Evolutionary conservation across 1,140 invertebrate species (phyloP).

Genomic region (Mactra quadrangularis): DNA sequence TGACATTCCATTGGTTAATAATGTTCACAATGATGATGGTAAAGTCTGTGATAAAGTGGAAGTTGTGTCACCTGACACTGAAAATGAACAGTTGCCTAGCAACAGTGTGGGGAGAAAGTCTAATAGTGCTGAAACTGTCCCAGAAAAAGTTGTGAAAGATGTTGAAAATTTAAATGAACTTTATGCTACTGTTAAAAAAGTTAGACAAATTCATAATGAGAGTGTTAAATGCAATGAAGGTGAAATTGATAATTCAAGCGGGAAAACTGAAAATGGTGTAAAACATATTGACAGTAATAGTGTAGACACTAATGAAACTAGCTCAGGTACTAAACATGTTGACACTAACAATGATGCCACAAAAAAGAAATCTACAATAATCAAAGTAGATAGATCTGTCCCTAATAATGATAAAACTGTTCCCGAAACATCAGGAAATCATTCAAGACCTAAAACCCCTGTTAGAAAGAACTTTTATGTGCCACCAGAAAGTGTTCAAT

Average conservation of each 20-base stretch:
- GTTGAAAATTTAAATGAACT: slow-evolving; percentile 57
- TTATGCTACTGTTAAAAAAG: slow-evolving; percentile 66
- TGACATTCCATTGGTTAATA: neutral
- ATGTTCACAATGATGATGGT: slow-evolving; percentile 10
- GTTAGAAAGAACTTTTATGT: too few relatives aligned
- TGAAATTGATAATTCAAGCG: neutral
- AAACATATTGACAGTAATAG: neutral
- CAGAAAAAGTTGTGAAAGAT: slow-evolving; percentile 1
- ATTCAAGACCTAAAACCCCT: too few relatives aligned
- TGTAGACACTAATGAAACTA: neutral
- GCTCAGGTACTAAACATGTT: neutral
- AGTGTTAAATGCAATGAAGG: neutral
- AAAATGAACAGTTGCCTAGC: neutral
- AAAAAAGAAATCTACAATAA: too few relatives aligned
- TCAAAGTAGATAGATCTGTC: too few relatives aligned
- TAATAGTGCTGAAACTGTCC: slow-evolving; percentile 21
- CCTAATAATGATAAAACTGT: too few relatives aligned
- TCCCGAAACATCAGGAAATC: too few relatives aligned
- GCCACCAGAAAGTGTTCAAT: too few relatives aligned
- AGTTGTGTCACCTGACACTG: neutral
- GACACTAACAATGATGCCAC: too few relatives aligned
- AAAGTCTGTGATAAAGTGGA: neutral
- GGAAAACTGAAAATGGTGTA: neutral
- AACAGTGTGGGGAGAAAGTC: neutral
- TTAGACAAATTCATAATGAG: slow-evolving; percentile 32